Evolutionary conservation across 1,140 invertebrate genomes (phyloP), one percentile per base, ranked within the genome.

Genomic region (Saccostrea glomerata): DNA sequence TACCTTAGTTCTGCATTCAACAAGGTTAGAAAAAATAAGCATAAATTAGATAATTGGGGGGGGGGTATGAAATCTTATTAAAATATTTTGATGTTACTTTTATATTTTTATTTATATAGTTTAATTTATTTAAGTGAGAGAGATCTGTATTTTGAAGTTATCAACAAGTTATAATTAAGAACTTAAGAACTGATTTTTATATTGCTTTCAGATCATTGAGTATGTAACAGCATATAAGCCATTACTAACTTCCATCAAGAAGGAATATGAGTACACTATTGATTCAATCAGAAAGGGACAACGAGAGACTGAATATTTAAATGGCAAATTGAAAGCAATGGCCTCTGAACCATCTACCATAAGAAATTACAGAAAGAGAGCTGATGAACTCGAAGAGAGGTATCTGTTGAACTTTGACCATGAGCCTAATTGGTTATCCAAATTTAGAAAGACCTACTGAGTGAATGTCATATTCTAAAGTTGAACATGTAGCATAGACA

Each of bases 231-330:
- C 93, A 66, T 95, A 95, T 87, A 93, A 94, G 84, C 92, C 92
- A 54, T 63, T 95, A 17, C 89, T 95, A 23, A 94, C 92, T 23
- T 73, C 88, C 1, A 94, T 95, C 40, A 94, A 95, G 86, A 94
- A 93, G 84, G 94, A 94, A 87, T 95, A 95, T 93, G 95, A 95
- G 89, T 93, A 93, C 73, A 93, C 92, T 15, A 95, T 95, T 88
- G 94, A 94, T 23, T 91, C 92, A 15, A 94, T 95, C 58, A 90
- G 91, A 66, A 92, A 91, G 82, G 94, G 92, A 2, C 92, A 94
- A 77, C 90, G 91, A 84, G 93, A 94, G 86, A 93, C 93, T 40
- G 90, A 88, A 25, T 94, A 93, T 89, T 85, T 95, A 56, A 91
- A 93, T 91, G 93, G 91, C 2, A 94, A 94, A 92, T 86, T 95